These are phyloP conservation scores for Iphiclides podalirius DNA, from an alignment of 2,888 invertebrate genomes.

Conservation along the genomic window DNA sequence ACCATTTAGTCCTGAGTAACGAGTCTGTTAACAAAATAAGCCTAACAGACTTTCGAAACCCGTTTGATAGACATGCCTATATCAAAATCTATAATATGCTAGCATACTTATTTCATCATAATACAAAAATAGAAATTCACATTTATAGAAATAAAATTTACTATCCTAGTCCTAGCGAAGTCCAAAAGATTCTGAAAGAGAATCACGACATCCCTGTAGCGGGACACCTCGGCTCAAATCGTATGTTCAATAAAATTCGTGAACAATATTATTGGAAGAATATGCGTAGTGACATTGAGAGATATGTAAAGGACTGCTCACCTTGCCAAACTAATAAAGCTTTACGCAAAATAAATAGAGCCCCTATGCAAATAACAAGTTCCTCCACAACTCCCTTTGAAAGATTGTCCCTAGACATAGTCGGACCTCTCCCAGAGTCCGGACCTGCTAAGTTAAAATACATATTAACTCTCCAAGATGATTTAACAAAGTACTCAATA, in stretches of 20 bases:
- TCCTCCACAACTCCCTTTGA: neutral
- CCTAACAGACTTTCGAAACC: too few species aligned
- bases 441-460: neutral
- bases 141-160: neutral
- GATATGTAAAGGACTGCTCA: neutral
- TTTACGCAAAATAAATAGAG: neutral
- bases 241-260: neutral
- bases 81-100: too few species aligned
- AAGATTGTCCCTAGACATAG: neutral
- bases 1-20: too few species aligned
- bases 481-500: neutral
- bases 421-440: slow-evolving; percentile 8
- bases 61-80: too few species aligned
- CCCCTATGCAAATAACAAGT: neutral
- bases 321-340: neutral
- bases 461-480: neutral
- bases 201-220: neutral
- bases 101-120: too few species aligned
- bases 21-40: too few species aligned
- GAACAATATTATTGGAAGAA: neutral
- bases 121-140: too few species aligned
- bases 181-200: neutral
- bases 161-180: neutral
- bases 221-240: neutral
- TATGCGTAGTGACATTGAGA: neutral